phyloP scores from a whole-genome alignment of 2,888 invertebrate genomes.

The Minunthozetes semirufus region DNA sequence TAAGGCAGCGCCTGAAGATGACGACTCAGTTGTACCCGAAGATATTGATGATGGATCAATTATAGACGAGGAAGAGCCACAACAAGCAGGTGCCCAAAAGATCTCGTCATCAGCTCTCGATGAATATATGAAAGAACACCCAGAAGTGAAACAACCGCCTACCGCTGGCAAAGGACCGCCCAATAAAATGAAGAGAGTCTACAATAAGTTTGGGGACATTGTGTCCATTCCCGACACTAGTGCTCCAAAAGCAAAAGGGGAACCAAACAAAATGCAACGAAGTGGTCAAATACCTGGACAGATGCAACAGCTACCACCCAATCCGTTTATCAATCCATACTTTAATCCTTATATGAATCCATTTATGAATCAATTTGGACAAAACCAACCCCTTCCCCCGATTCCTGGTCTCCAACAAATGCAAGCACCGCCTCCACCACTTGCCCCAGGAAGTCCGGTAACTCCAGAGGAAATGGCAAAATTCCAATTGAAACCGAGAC shows the following conservation, averaged over 20 bases:
- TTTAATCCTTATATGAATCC: background rate
- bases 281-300: too few species aligned
- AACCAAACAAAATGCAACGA: background rate
- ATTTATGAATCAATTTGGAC: background rate
- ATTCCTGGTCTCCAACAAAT: background rate
- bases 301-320: background rate
- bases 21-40: background rate
- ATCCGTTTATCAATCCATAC: background rate
- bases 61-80: background rate
- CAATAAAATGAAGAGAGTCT: background rate
- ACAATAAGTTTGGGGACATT: background rate
- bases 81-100: background rate
- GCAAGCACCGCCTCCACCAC: background rate
- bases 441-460: background rate
- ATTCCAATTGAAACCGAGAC: too few species aligned
- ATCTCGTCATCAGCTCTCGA: background rate
- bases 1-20: too few species aligned
- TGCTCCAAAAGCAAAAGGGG: background rate
- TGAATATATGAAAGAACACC: conserved; percentile 14
- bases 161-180: too few species aligned
- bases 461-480: background rate
- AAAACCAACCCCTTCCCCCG: background rate
- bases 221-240: background rate
- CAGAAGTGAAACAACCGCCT: background rate
- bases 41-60: background rate